Base-by-base conservation (phyloP, 2,797 vertebrate species). In the Xenops minutus region DNA sequence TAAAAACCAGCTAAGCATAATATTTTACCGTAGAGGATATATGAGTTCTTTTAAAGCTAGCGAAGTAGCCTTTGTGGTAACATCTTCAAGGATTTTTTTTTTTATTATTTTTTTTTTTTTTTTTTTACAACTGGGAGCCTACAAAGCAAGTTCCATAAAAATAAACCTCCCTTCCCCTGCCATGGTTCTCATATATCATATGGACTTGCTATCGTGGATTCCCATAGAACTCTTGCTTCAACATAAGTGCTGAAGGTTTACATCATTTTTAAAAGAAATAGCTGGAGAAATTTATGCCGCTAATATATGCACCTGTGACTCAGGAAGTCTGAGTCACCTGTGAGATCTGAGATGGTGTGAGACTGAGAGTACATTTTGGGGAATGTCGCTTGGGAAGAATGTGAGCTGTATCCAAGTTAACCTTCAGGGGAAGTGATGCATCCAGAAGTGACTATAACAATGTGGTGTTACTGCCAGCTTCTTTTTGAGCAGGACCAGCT, bases 41-140 rank as follows among this genome's bases (percentile, higher is more conserved):
- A 13, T 20, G 20, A 80, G 5, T 56, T 86, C 10, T 83, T 59
- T 67, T 55, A 36, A 86, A 71, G 12, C 9, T 88, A 32, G 5
- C 58, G 22, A 69, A 76, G 85, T 51, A 83, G 16, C 10, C 8
- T 76, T 61, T 85, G 5, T 76, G 19, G 27, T 43, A 69, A 36
- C 14, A 32, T 36, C 24, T 73, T 76, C 24, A 73, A 88, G 10
- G 43, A 52, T 90, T 76, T 71, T 16, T 15, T 86, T 92, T 83
- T n/a, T n/a, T n/a, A n/a, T n/a, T n/a, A n/a, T n/a, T n/a, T n/a
- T 90, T 76, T 71, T 16, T 90, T 76, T 71, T 16, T 90, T 76
- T 71, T 16, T 15, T 86, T 92, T 83, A 66, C 12, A 77, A 14
- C 10, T 29, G 17, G n/a, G 30, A 46, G 27, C 5, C 18, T 80